These are phyloP conservation scores for Centropus unirufus DNA, from an alignment of 2,113 vertebrate genomes.

Conservation along the genomic window DNA sequence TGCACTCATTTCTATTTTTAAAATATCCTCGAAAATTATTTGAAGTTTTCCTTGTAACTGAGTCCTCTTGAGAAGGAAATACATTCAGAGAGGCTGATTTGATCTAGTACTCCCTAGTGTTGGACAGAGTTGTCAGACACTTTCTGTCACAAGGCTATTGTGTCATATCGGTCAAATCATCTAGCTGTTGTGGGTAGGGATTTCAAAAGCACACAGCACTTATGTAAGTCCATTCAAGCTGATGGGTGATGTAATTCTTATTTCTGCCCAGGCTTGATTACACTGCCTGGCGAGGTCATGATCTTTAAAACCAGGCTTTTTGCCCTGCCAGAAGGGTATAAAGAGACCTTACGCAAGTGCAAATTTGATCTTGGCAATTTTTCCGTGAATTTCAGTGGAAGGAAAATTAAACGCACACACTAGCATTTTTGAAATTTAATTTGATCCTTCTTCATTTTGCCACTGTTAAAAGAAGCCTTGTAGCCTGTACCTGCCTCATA, in stretches of 20 bases:
- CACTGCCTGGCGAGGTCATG: neutral
- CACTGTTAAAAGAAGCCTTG: neutral
- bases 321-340: neutral
- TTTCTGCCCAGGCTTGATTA: neutral
- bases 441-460: neutral
- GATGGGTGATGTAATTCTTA: neutral
- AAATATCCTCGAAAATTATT: neutral
- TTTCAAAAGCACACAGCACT: neutral
- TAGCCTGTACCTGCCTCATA: neutral
- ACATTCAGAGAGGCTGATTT: neutral
- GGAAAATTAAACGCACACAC: neutral
- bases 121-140: neutral
- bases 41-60: neutral
- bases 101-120: neutral
- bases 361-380: neutral
- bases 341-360: neutral
- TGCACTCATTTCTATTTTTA: neutral
- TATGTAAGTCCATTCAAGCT: neutral
- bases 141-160: neutral
- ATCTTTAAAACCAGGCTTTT: neutral
- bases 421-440: neutral
- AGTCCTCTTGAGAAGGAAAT: neutral
- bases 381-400: neutral
- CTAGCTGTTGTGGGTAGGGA: neutral
- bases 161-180: neutral